These are phyloP conservation scores for Calonectris borealis DNA, from an alignment of 2,113 vertebrate species.

Conservation along the genomic window DNA sequence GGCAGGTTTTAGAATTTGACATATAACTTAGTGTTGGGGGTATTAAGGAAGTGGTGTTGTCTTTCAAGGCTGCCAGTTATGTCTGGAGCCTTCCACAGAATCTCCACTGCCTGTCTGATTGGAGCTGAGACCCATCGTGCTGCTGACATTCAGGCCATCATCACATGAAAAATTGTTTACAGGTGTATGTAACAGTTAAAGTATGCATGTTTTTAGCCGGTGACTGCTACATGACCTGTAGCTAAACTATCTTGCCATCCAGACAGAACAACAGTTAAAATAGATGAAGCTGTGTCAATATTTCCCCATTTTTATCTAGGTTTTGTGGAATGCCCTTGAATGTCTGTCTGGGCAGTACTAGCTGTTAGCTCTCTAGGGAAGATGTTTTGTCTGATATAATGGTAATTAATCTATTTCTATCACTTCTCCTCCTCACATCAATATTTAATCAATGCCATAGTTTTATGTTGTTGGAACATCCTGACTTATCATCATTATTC, in stretches of 20 bases:
- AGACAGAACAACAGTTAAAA: background rate
- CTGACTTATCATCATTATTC: background rate
- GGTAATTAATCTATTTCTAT: background rate
- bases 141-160: background rate
- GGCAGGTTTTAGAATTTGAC: background rate
- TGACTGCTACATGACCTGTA: background rate
- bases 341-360: background rate
- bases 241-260: background rate
- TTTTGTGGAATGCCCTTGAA: background rate
- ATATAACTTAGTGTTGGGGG: background rate
- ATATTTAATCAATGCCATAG: background rate
- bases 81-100: background rate
- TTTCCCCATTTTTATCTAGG: background rate
- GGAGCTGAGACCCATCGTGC: accelerated
- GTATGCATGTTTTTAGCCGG: background rate
- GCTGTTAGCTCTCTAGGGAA: background rate
- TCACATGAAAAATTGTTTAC: background rate
- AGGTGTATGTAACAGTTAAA: background rate
- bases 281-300: background rate
- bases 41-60: background rate
- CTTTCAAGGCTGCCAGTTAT: background rate
- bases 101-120: background rate
- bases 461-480: background rate
- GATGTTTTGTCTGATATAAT: background rate
- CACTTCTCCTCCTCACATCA: background rate